These are phyloP conservation scores for Tetrao urogallus DNA, from an alignment of 2,113 vertebrate species.

Conservation along the genomic window DNA sequence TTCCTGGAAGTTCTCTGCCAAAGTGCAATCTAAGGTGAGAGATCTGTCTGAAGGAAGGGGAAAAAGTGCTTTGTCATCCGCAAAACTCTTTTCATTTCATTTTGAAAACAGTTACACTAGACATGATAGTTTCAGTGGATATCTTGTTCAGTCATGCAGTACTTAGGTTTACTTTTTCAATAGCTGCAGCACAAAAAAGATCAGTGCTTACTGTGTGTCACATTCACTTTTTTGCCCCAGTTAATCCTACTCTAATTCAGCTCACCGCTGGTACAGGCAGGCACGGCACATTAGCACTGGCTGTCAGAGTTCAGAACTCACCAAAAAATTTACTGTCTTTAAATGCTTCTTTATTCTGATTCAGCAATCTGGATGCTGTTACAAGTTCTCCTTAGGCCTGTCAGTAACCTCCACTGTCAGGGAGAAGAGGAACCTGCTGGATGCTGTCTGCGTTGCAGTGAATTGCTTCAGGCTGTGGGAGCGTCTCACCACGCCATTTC, in stretches of 20 bases:
- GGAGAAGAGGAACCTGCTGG: neutral
- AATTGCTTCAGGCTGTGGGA: neutral
- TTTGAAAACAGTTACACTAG: constrained; percentile 4
- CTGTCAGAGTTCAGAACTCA: constrained; percentile 44
- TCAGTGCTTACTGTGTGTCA: neutral
- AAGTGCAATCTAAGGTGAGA: neutral
- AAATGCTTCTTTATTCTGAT: constrained; percentile 48
- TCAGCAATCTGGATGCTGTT: neutral
- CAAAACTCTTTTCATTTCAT: neutral
- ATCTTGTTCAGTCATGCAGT: neutral
- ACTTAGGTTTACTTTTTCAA: neutral
- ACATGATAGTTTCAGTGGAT: neutral
- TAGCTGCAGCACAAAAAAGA: neutral
- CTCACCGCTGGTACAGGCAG: constrained; percentile 31
- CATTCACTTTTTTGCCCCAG: neutral
- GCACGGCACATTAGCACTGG: constrained; percentile 43
- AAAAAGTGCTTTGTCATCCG: neutral
- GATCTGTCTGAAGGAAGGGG: neutral
- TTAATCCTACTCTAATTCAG: constrained; percentile 62
- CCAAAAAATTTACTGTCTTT: constrained; percentile 9
- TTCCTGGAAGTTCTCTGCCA: neutral
- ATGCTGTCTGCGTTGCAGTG: fast-evolving
- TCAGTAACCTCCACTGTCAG: neutral
- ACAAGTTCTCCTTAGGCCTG: neutral
- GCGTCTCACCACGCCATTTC: neutral